Evolutionary conservation across 2,113 vertebrate species (phyloP), one percentile per base, ranked within the genome.

Genomic region (Clupea harengus): DNA sequence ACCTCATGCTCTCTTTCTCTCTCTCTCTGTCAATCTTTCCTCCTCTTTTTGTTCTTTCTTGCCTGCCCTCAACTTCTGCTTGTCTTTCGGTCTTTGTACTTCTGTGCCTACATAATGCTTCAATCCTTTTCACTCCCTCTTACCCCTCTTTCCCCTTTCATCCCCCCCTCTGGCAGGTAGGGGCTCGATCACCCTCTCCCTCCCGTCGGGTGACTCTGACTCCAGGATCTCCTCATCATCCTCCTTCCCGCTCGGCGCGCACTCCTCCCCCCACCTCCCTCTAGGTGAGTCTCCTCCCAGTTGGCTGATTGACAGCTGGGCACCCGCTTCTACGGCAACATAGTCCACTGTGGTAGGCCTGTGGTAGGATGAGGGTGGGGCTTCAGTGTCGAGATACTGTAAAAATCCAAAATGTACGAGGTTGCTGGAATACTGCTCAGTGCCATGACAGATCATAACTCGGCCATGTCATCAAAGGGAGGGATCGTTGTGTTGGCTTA

Each of bases 241-340:
- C 84, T 83, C 86, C 89, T 32, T 7, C 89, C 57, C 87, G 88
- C 86, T 88, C 88, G 32, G 45, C 85, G 82, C 86, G 88, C 32
- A 85, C 83, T 64, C 86, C 89, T 83, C 89, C 89, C 47, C 57
- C 81, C 88, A 85, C 87, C 86, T 87, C 87, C 84, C 88, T 87
- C 86, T 90, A 90, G 88, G 89, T 89, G 60, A 83, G 84, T 46
- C n/a, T 3, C 64, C 52, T 17, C 47, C 39, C 39, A 39, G 39
- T 39, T 39, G 39, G 39, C 39, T 39, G 39, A 39, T 54, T 64
- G 18, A 64, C 57, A 64, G 4, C 52, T 54, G 52, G 11, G 15
- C 52, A 17, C 52, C 15, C 3, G 10, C 52, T 54, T 3, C 52
- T 54, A 17, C 15, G 57, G 18, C 18, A 64, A 64, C 57, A 64